Percentiles rank a stretch among this genome's conserved stretches.
phyloP scores from a whole-genome alignment of 1,140 invertebrate species.

The Drosophila auraria region DNA sequence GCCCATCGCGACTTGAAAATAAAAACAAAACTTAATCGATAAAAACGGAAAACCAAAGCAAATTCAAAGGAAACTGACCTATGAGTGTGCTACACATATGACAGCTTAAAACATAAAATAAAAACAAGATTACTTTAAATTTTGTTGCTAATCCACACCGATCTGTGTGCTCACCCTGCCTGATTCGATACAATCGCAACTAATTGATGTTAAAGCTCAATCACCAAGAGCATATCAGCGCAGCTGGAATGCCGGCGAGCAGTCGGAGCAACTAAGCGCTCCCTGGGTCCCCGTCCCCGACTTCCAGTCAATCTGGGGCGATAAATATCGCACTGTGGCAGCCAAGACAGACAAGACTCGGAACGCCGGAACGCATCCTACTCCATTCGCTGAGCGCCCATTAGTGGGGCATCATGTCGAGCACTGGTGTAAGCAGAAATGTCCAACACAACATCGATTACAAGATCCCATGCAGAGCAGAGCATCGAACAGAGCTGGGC shows the following conservation, averaged over 20 bases:
- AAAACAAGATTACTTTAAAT: background rate
- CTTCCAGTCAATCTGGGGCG: slow-evolving; percentile 51
- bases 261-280: background rate
- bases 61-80: too few species aligned
- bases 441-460: slow-evolving; percentile 74
- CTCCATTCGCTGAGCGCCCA: slow-evolving; percentile 34
- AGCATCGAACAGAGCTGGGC: slow-evolving; percentile 19
- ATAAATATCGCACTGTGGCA: slow-evolving; percentile 69
- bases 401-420: slow-evolving; percentile 67
- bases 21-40: too few species aligned
- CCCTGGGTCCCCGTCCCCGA: slow-evolving; percentile 6
- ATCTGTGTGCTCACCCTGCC: background rate
- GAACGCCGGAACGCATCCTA: background rate
- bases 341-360: slow-evolving; percentile 9
- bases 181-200: slow-evolving; percentile 40
- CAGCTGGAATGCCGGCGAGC: slow-evolving; percentile 21
- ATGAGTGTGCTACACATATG: too few species aligned
- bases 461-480: slow-evolving; percentile 64
- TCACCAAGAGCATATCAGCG: slow-evolving; percentile 14
- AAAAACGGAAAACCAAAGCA: too few species aligned
- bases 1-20: too few species aligned
- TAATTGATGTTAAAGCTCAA: slow-evolving; percentile 57
- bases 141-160: too few species aligned
- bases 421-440: slow-evolving; percentile 63
- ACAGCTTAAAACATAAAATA: too few species aligned